Evolutionary conservation across 2,888 invertebrate genomes (phyloP).

Genomic region (Drosophila colorata): DNA sequence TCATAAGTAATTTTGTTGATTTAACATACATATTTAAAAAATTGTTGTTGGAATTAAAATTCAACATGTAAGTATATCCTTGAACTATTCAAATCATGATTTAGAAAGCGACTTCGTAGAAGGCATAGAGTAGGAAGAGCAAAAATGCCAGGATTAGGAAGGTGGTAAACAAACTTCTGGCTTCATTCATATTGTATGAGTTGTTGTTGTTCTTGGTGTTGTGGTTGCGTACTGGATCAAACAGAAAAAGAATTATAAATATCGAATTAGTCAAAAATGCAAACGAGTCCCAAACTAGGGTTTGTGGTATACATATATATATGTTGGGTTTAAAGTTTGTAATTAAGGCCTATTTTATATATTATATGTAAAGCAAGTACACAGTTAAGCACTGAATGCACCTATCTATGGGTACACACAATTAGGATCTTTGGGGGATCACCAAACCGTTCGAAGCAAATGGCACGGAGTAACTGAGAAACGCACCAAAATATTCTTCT

Average conservation of each 20-base stretch:
- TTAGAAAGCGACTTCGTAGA: slow-evolving; percentile 87
- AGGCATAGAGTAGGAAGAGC: slow-evolving; percentile 89
- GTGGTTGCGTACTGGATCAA: slow-evolving; percentile 41
- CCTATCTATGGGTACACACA: slow-evolving; percentile 39
- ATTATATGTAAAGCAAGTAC: background rate
- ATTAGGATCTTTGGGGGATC: slow-evolving; percentile 43
- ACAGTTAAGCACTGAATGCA: background rate
- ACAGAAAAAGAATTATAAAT: slow-evolving; percentile 31
- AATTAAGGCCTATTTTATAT: background rate
- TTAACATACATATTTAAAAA: slow-evolving; percentile 27
- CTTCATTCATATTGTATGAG: slow-evolving; percentile 86
- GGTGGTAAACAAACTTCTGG: slow-evolving; percentile 89
- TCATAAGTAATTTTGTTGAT: slow-evolving; percentile 42
- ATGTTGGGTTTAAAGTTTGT: background rate
- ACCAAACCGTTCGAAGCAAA: slow-evolving; percentile 83
- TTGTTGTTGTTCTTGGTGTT: slow-evolving; percentile 55
- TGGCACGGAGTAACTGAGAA: slow-evolving; percentile 83
- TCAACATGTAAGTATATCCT: slow-evolving; percentile 75
- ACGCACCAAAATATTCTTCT: slow-evolving; percentile 73
- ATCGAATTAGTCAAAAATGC: slow-evolving; percentile 16
- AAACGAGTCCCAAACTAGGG: no score
- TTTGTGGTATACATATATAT: no score
- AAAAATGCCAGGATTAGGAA: slow-evolving; percentile 90
- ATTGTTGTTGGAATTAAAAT: slow-evolving; percentile 65
- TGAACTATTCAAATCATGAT: slow-evolving; percentile 59